These are phyloP conservation scores for Typhlomys cinereus DNA, from an alignment of 2,113 vertebrate genomes.

Conservation along the genomic window DNA sequence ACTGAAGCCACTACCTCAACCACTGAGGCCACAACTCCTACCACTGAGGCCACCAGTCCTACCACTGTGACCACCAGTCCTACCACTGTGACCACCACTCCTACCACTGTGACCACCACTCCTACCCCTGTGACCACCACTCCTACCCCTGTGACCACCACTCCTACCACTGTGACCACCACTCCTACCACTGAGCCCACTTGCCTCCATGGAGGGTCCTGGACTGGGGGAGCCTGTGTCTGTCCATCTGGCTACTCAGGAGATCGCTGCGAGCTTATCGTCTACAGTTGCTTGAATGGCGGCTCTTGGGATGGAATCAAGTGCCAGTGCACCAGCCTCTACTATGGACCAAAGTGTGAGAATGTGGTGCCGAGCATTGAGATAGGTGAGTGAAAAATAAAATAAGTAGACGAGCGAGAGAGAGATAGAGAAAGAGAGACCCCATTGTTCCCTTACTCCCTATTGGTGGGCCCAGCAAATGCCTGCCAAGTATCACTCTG, in stretches of 20 bases:
- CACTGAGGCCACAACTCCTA: too few relatives aligned
- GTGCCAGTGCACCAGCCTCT: not conserved
- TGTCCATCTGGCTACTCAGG: not conserved
- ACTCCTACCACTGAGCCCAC: fast-evolving
- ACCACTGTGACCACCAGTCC: too few relatives aligned
- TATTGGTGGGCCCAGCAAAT: fast-evolving
- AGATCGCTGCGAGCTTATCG: fast-evolving
- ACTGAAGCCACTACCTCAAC: too few relatives aligned
- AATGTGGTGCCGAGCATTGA: fast-evolving
- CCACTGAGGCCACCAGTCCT: too few relatives aligned
- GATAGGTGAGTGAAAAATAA: not conserved
- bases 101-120: not conserved
- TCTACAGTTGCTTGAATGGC: fast-evolving
- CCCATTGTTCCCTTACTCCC: not conserved
- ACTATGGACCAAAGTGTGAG: not conserved
- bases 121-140: not conserved
- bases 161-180: not conserved
- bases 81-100: too few relatives aligned
- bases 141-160: not conserved
- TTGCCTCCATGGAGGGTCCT: not conserved
- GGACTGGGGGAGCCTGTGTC: fast-evolving
- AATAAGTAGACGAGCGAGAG: too few relatives aligned
- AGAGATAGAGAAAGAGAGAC: not conserved
- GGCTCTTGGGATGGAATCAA: not conserved
- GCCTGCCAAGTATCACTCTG: too few relatives aligned